Percentiles rank a stretch among this genome's conserved stretches.
Evolutionary conservation across 2,888 invertebrate species (phyloP).

Genomic region (Mesoligia furuncula): DNA sequence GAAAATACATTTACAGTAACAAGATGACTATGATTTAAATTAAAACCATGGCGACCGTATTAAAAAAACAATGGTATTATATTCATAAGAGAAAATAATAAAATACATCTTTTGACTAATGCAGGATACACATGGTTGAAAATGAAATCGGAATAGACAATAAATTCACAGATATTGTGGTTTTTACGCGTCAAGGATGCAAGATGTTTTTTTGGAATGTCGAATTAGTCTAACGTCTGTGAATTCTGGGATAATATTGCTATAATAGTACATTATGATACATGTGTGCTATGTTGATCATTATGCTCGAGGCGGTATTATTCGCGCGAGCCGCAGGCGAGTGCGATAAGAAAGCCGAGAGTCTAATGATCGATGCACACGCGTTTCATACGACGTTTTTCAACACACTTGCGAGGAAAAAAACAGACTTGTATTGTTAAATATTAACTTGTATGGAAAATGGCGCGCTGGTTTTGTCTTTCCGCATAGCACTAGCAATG

Average conservation of each 20-base stretch:
- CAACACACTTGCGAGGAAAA: too few species aligned
- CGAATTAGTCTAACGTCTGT: slow-evolving; percentile 51
- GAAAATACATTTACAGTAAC: slow-evolving; percentile 65
- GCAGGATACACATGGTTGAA: slow-evolving; percentile 27
- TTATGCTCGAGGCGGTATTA: too few species aligned
- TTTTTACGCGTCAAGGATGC: slow-evolving; percentile 16
- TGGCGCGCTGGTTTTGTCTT: too few species aligned
- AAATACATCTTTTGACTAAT: slow-evolving; percentile 17
- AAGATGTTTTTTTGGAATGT: slow-evolving; percentile 61
- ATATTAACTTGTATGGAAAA: too few species aligned
- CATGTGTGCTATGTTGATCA: too few species aligned
- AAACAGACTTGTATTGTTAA: too few species aligned
- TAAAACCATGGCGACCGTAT: slow-evolving; percentile 39
- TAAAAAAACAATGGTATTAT: slow-evolving; percentile 28
- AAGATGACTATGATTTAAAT: slow-evolving; percentile 50
- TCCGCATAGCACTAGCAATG: too few species aligned
- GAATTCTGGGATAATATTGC: slow-evolving; percentile 14
- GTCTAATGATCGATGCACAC: too few species aligned
- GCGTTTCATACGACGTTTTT: too few species aligned
- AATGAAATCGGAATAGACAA: slow-evolving; percentile 30
- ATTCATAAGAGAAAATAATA: slow-evolving; percentile 20
- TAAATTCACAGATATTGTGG: slow-evolving; percentile 40
- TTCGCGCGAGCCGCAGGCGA: too few species aligned
- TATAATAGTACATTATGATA: too few species aligned
- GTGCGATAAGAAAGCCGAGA: too few species aligned